phyloP scores from a whole-genome alignment of 2,888 invertebrate species.

The Tricholauxania praeusta region DNA sequence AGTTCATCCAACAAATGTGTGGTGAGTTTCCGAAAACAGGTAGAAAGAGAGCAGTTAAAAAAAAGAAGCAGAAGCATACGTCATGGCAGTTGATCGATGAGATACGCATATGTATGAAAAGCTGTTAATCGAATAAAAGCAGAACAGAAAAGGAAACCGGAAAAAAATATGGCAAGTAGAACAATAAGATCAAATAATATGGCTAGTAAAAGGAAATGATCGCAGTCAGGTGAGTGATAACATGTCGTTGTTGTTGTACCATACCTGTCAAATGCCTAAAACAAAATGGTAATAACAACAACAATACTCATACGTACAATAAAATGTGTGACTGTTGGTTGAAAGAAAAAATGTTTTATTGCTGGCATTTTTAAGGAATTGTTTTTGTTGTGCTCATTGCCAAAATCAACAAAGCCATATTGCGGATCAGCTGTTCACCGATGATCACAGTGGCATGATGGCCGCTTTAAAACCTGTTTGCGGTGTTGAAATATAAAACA shows the following conservation, averaged over 20 bases:
- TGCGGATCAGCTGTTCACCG: constrained; percentile 37
- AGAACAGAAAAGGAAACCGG: neutral
- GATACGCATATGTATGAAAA: neutral
- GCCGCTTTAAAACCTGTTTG: constrained; percentile 31
- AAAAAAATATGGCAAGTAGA: neutral
- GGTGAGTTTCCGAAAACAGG: neutral
- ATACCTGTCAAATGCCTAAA: constrained; percentile 49
- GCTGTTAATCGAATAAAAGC: neutral
- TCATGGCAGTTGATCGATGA: constrained; percentile 13
- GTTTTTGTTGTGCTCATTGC: neutral
- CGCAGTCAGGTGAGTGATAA: neutral
- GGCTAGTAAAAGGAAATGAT: too few species aligned
- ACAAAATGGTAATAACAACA: constrained; percentile 55
- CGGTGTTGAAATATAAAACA: neutral
- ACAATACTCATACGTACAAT: constrained; percentile 30
- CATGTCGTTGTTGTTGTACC: constrained; percentile 13
- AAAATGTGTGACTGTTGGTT: constrained; percentile 27
- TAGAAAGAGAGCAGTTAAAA: neutral
- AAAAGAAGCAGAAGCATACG: neutral
- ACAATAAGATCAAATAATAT: constrained; percentile 3
- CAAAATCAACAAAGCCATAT: neutral
- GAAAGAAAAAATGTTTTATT: neutral
- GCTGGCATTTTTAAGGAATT: constrained; percentile 5
- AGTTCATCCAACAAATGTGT: neutral
- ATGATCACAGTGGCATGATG: constrained; percentile 38